These are phyloP conservation scores for Drosophila flavopinicola DNA, from an alignment of 2,888 invertebrate species.

Conservation along the genomic window DNA sequence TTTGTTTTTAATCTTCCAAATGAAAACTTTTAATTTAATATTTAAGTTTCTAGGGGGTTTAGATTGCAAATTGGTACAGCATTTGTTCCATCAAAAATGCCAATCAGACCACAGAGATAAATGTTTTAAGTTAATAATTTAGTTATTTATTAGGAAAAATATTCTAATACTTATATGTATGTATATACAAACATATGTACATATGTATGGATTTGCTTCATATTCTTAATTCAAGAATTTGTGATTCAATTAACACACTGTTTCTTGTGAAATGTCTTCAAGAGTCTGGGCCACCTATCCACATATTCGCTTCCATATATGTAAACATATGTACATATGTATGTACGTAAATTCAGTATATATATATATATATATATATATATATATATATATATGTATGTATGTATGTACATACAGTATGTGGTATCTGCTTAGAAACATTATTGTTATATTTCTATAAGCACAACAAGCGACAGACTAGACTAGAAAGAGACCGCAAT, in stretches of 20 bases:
- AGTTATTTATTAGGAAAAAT: no score
- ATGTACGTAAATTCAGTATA: no score
- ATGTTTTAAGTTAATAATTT: no score
- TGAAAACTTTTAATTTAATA: no score
- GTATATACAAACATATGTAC: no score
- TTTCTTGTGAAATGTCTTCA: not conserved
- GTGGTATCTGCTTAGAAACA: not conserved
- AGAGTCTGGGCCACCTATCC: not conserved
- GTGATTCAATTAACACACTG: not conserved
- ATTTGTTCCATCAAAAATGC: no score
- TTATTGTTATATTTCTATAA: conserved; percentile 9
- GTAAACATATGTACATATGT: conserved; percentile 9
- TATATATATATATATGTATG: conserved; percentile 7
- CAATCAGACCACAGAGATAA: no score
- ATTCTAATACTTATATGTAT: no score
- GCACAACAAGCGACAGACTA: conserved; percentile 32
- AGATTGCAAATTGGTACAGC: no score
- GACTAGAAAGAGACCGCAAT: conserved; percentile 21
- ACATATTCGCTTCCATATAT: not conserved
- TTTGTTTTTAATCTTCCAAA: not conserved
- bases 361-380: not conserved
- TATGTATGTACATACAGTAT: not conserved
- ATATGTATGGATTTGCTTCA: no score
- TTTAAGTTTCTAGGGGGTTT: no score
- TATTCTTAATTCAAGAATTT: no score